phyloP scores from a whole-genome alignment of 2,113 vertebrate species.

The Pycnonotus jocosus region DNA sequence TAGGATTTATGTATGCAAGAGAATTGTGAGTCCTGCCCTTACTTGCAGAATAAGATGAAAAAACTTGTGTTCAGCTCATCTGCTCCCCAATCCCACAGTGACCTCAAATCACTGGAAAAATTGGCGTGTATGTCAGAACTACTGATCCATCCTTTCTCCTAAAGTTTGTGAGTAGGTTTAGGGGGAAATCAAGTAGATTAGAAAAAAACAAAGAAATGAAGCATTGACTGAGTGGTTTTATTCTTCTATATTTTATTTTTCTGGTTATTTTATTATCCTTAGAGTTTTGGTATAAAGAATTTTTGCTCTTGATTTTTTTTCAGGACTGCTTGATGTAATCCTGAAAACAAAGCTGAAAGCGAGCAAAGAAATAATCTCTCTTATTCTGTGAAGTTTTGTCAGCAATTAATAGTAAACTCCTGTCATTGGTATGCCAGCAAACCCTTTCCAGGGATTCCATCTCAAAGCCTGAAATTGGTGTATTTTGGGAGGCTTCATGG shows the following conservation, averaged over 20 bases:
- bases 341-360: background rate
- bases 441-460: background rate
- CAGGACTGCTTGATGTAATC: background rate
- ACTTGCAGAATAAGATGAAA: constrained; percentile 21
- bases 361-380: background rate
- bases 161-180: background rate
- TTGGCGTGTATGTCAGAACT: background rate
- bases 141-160: background rate
- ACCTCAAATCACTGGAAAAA: constrained; percentile 5
- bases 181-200: background rate
- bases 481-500: background rate
- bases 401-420: background rate
- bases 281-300: background rate
- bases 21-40: background rate
- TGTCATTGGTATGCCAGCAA: background rate
- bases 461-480: background rate
- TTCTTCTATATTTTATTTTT: background rate
- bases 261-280: background rate
- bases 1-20: background rate
- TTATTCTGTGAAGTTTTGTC: background rate
- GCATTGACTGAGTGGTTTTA: background rate
- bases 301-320: background rate
- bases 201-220: background rate
- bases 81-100: background rate
- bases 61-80: background rate